Evolutionary conservation across 2,797 vertebrate species (phyloP).

Genomic region (Pelochelys cantorii): DNA sequence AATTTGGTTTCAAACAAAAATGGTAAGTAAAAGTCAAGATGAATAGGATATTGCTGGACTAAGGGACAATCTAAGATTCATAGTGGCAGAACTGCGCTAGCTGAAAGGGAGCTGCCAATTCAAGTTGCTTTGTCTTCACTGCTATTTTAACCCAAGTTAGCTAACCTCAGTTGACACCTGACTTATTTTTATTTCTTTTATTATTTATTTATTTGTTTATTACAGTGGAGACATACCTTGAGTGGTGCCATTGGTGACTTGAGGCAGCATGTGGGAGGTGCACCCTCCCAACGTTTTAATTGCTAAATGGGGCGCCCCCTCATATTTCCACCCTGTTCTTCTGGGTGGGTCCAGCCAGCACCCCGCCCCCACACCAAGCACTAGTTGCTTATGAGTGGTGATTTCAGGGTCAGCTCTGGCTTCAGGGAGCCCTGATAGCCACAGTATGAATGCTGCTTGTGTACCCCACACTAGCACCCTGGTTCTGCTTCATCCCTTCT

Average conservation of each 20-base stretch:
- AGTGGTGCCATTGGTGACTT: too few relatives aligned
- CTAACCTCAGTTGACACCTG: neutral
- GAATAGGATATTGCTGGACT: constrained; percentile 28
- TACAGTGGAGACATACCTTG: neutral
- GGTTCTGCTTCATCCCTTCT: fast-evolving
- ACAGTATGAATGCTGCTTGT: neutral
- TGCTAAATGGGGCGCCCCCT: too few relatives aligned
- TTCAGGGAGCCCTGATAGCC: neutral
- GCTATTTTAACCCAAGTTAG: neutral
- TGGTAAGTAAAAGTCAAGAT: constrained; percentile 61
- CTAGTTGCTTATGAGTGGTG: neutral
- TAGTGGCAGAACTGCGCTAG: neutral
- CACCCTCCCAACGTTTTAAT: too few relatives aligned
- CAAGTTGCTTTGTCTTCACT: neutral
- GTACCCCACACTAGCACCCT: neutral
- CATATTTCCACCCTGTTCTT: too few relatives aligned
- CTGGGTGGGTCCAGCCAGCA: too few relatives aligned
- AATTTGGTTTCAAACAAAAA: constrained; percentile 68
- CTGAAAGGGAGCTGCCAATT: neutral
- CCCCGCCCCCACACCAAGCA: too few relatives aligned
- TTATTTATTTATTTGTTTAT: too few relatives aligned
- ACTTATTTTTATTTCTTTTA: neutral
- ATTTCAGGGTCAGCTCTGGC: neutral
- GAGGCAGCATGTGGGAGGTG: too few relatives aligned
- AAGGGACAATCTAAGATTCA: constrained; percentile 8